Conservation (phyloP, 2,888 invertebrate genomes). For the Lissonota sp. region DNA sequence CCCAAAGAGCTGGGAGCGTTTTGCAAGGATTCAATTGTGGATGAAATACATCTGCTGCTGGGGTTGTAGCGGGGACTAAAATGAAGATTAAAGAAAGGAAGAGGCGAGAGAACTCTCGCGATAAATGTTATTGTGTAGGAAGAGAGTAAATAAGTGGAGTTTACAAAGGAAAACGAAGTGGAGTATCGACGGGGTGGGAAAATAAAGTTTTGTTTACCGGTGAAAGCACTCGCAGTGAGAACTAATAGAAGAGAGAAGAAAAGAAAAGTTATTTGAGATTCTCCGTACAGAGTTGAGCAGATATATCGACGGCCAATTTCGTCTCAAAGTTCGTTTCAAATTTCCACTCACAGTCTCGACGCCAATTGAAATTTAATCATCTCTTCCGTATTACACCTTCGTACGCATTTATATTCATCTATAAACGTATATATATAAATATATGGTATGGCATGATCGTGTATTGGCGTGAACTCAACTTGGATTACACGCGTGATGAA, state of each 20-base stretch:
- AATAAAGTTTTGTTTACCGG: conserved; percentile 37
- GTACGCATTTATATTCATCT: not conserved
- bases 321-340: conserved; percentile 21
- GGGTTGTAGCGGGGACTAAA: not conserved
- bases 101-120: too few species aligned
- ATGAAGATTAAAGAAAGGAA: not conserved
- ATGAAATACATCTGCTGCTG: too few species aligned
- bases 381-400: conserved; percentile 33
- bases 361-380: conserved; percentile 52
- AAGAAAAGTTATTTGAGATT: conserved; percentile 34
- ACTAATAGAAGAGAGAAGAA: conserved; percentile 20
- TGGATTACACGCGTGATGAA: conserved; percentile 33
- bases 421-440: not conserved
- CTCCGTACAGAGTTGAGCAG: not conserved
- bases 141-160: not conserved
- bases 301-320: conserved; percentile 16
- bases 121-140: too few species aligned
- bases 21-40: too few species aligned
- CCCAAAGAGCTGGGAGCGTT: too few species aligned
- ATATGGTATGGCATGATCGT: conserved; percentile 15
- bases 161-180: conserved; percentile 1
- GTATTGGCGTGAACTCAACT: conserved; percentile 24
- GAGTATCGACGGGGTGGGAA: not conserved
- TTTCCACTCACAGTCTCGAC: conserved; percentile 26
- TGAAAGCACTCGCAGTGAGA: not conserved